phyloP scores from a whole-genome alignment of 2,113 vertebrate species.

The Calyptommatus sinebrachiatus region DNA sequence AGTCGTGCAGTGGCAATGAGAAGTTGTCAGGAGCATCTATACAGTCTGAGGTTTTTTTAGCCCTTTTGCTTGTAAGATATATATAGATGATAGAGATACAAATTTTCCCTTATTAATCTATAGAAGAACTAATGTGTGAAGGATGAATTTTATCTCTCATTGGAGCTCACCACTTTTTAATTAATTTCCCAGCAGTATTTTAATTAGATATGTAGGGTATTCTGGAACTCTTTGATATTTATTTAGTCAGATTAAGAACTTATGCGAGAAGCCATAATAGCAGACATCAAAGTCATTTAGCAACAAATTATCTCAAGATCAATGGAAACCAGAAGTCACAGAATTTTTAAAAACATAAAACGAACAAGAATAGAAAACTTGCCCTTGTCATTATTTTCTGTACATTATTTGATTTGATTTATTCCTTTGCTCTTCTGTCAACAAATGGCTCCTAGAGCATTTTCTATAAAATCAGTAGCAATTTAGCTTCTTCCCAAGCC shows the following conservation, averaged over 20 bases:
- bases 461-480: not conserved
- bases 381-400: not conserved
- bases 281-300: conserved; percentile 26
- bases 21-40: too few species aligned
- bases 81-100: too few species aligned
- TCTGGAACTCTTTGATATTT: conserved; percentile 64
- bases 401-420: not conserved
- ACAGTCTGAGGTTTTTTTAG: too few species aligned
- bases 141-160: conserved; percentile 59
- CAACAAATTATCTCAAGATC: conserved; percentile 9
- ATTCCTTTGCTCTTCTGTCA: too few species aligned
- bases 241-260: conserved; percentile 65
- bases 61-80: too few species aligned
- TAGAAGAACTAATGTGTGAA: conserved; percentile 49
- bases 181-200: conserved; percentile 73
- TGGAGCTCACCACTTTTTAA: conserved; percentile 56
- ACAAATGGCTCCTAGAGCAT: not conserved
- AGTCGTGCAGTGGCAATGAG: too few species aligned
- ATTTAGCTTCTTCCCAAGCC: too few species aligned
- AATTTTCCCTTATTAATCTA: conserved; percentile 42
- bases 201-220: conserved; percentile 65
- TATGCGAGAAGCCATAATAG: conserved; percentile 47
- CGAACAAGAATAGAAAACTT: not conserved
- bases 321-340: conserved; percentile 16
- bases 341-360: not conserved